Percentiles rank a stretch among this genome's conserved stretches.
Evolutionary conservation across 2,888 invertebrate species (phyloP).

Genomic region (Noctua janthe): DNA sequence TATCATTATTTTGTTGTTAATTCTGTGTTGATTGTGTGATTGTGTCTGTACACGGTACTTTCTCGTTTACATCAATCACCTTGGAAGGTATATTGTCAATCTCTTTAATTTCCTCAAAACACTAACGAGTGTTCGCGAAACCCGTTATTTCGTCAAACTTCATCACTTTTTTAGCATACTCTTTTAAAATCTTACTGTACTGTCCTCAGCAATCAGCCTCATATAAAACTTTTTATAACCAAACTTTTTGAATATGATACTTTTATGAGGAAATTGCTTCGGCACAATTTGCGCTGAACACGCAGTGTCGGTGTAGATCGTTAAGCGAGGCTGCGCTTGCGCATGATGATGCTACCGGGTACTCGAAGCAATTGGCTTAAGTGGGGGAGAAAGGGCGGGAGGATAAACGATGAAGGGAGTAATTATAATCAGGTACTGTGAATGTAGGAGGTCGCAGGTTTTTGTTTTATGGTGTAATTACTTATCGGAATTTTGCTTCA

Average conservation of each 20-base stretch:
- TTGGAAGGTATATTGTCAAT: constrained; percentile 19
- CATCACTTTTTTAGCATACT: constrained; percentile 53
- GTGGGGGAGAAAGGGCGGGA: constrained; percentile 54
- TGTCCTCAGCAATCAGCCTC: constrained; percentile 44
- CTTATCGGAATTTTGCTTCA: constrained; percentile 13
- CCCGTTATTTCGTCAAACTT: constrained; percentile 54
- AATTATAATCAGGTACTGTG: constrained; percentile 36
- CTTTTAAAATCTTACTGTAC: constrained; percentile 8
- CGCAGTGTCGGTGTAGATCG: constrained; percentile 69
- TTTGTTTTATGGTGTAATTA: constrained; percentile 34
- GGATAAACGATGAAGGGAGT: constrained; percentile 45
- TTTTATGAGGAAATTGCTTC: constrained; percentile 69
- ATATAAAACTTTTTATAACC: constrained; percentile 55
- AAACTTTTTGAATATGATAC: constrained; percentile 53
- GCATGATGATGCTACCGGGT: constrained; percentile 72
- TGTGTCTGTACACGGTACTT: not conserved
- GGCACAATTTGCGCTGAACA: constrained; percentile 70
- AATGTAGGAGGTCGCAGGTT: constrained; percentile 26
- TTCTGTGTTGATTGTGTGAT: not conserved
- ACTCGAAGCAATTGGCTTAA: constrained; percentile 51
- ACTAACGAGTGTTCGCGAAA: constrained; percentile 41
- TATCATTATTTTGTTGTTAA: not conserved
- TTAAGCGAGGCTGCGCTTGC: constrained; percentile 69
- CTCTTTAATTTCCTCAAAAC: constrained; percentile 36
- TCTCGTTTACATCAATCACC: constrained; percentile 23